Percentiles rank a stretch among this genome's conserved stretches.
Conservation (phyloP, 2,888 invertebrate genomes). For the Atethmia centrago region DNA sequence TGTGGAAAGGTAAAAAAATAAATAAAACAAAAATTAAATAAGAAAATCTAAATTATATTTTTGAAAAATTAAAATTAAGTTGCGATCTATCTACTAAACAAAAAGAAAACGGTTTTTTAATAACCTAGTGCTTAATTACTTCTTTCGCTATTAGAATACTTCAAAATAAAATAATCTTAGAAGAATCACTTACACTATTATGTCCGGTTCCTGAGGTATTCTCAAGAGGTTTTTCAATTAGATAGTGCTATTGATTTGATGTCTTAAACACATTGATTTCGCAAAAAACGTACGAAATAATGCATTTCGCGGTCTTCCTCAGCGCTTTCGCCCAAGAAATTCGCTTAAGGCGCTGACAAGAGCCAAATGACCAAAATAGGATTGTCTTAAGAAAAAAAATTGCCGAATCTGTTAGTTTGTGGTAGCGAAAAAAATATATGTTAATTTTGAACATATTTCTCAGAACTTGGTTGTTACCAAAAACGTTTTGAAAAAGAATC, state of each 20-base stretch:
- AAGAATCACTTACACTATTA: not conserved
- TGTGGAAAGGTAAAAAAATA: constrained; percentile 65
- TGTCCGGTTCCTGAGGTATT: not conserved
- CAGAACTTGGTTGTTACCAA: too few species aligned
- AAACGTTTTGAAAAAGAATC: too few species aligned
- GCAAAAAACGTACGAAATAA: not conserved
- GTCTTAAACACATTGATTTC: not conserved
- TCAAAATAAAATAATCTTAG: not conserved
- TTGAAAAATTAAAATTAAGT: constrained; percentile 45
- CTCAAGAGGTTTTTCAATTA: too few species aligned
- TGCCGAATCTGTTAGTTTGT: too few species aligned
- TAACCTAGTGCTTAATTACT: not conserved
- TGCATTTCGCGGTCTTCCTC: not conserved
- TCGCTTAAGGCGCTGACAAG: not conserved
- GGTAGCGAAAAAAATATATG: too few species aligned
- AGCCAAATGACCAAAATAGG: too few species aligned
- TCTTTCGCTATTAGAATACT: not conserved
- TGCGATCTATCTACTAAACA: constrained; percentile 48
- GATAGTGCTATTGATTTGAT: not conserved
- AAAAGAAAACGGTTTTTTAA: constrained; percentile 18
- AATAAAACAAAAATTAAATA: constrained; percentile 64
- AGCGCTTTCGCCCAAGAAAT: not conserved
- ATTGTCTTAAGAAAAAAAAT: too few species aligned
- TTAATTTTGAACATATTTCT: too few species aligned
- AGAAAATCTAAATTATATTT: constrained; percentile 59